phyloP scores from a whole-genome alignment of 2,888 invertebrate species.

The Nymphalis urticae region DNA sequence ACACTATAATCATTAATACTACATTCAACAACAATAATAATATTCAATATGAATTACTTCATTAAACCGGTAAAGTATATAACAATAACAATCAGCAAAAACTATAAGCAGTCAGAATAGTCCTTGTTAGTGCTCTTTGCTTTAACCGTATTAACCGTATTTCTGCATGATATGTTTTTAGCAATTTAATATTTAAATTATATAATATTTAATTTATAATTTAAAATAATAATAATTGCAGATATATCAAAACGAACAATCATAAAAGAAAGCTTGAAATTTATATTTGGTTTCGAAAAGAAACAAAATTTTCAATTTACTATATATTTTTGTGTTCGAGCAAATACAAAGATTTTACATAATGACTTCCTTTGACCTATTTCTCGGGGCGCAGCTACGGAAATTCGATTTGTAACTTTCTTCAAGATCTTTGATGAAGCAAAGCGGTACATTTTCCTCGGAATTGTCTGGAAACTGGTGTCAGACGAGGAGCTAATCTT shows the following conservation, averaged over 20 bases:
- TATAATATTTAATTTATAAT: too few relatives aligned
- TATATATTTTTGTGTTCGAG: slow-evolving; percentile 33
- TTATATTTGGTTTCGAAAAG: neutral
- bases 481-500: slow-evolving; percentile 36
- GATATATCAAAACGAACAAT: neutral
- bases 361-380: slow-evolving; percentile 47
- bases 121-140: too few relatives aligned
- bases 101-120: too few relatives aligned
- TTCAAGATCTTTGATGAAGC: slow-evolving; percentile 57
- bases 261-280: neutral
- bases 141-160: too few relatives aligned
- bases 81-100: too few relatives aligned
- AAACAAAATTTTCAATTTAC: slow-evolving; percentile 29
- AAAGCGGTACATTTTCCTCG: slow-evolving; percentile 53
- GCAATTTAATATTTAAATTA: too few relatives aligned
- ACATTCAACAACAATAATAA: too few relatives aligned
- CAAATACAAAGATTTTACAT: slow-evolving; percentile 38
- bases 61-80: too few relatives aligned
- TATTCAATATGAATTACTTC: too few relatives aligned
- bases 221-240: too few relatives aligned
- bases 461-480: slow-evolving; percentile 45
- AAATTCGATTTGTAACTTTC: slow-evolving; percentile 60
- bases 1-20: too few relatives aligned
- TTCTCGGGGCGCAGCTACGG: slow-evolving; percentile 45
- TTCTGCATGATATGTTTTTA: too few relatives aligned